These are phyloP conservation scores for Oxyteleia sp. DNA, from an alignment of 2,888 invertebrate genomes.

Conservation along the genomic window DNA sequence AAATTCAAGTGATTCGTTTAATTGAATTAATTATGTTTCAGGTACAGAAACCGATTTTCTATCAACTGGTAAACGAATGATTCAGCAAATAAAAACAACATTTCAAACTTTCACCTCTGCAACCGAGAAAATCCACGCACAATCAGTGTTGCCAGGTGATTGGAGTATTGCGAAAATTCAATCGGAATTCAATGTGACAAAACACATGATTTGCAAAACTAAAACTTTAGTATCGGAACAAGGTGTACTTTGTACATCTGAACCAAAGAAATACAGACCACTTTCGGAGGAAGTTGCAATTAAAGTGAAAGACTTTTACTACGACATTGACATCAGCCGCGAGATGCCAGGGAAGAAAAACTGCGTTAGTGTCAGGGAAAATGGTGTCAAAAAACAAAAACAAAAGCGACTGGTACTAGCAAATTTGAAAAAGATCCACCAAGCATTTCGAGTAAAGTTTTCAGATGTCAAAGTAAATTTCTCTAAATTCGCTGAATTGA, in stretches of 20 bases:
- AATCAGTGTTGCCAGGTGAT: slow-evolving; percentile 24
- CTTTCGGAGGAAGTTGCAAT: slow-evolving; percentile 8
- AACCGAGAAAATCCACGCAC: slow-evolving; percentile 15
- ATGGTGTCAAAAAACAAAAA: not conserved
- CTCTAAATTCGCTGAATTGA: slow-evolving; percentile 34
- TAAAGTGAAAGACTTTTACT: slow-evolving; percentile 18
- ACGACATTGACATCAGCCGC: too few relatives aligned
- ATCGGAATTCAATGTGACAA: slow-evolving; percentile 7
- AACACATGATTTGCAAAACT: slow-evolving; percentile 30
- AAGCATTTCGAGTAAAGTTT: slow-evolving; percentile 4
- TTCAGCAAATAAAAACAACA: slow-evolving; percentile 19
- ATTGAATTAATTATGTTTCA: slow-evolving; percentile 30
- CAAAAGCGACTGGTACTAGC: slow-evolving; percentile 13
- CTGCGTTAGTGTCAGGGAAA: not conserved
- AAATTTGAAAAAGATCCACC: too few relatives aligned
- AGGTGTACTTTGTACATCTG: slow-evolving; percentile 19
- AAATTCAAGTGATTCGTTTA: slow-evolving; percentile 15
- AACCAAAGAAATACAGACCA: slow-evolving; percentile 1
- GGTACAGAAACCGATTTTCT: slow-evolving; percentile 13
- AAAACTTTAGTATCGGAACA: slow-evolving; percentile 25
- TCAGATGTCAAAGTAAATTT: slow-evolving; percentile 12
- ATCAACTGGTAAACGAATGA: slow-evolving; percentile 25
- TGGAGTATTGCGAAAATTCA: slow-evolving; percentile 32
- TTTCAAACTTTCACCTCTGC: slow-evolving; percentile 11
- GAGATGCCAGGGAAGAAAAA: slow-evolving; percentile 14